phyloP scores from a whole-genome alignment of 2,113 vertebrate genomes.

The pig (Sus scrofa) region T2T-Sscrofa CM000815.6:104942001-104942500 shows the following conservation, averaged over 20 bases:
- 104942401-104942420: not conserved
- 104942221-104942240: not conserved
- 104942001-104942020: not conserved
- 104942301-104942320: not conserved
- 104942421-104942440: not conserved
- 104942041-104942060: slow-evolving; percentile 93
- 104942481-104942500: not conserved
- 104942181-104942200: not conserved
- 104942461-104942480: not conserved
- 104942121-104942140: slow-evolving; percentile 88
- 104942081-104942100: slow-evolving; percentile 90
- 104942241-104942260: not conserved
- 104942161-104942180: not conserved
- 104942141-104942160: slow-evolving; percentile 84
- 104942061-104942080: slow-evolving; percentile 93
- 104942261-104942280: not conserved
- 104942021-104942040: slow-evolving; percentile 85
- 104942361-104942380: not conserved
- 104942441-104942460: not conserved
- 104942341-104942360: not conserved
- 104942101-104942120: slow-evolving; percentile 88
- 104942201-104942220: slow-evolving; percentile 80
- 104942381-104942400: not conserved
- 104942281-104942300: not conserved
- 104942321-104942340: not conserved